Evolutionary conservation across 2,888 invertebrate species (phyloP).

Genomic region (Pegoplata infirma): DNA sequence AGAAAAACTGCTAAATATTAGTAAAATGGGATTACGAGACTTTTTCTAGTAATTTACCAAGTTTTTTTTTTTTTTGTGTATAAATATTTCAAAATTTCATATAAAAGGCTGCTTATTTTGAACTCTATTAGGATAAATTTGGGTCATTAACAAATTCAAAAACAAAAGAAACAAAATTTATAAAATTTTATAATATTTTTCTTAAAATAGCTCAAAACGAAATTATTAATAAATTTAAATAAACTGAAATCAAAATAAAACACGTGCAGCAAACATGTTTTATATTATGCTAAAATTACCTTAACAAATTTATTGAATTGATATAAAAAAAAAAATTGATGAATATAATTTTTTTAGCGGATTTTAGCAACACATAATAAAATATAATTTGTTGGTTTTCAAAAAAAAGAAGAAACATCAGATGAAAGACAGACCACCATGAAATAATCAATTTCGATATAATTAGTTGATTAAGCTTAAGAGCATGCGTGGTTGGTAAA

Average conservation of each 20-base stretch:
- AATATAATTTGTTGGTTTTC: not conserved
- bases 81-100: too few relatives aligned
- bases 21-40: too few relatives aligned
- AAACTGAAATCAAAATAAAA: not conserved
- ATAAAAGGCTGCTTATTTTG: conserved; percentile 39
- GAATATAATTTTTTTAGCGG: not conserved
- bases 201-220: conserved; percentile 6
- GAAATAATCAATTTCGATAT: not conserved
- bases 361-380: not conserved
- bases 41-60: too few relatives aligned
- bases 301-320: not conserved
- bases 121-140: conserved; percentile 30
- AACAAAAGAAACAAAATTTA: not conserved
- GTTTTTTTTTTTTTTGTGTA: too few relatives aligned
- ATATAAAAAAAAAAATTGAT: not conserved
- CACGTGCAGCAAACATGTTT: conserved; percentile 18
- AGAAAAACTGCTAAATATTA: too few relatives aligned
- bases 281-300: not conserved
- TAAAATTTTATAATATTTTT: conserved; percentile 14
- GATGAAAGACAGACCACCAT: not conserved
- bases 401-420: not conserved
- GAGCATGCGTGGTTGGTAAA: not conserved
- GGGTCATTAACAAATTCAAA: conserved; percentile 50
- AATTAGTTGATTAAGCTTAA: not conserved
- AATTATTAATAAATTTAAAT: not conserved